Conservation (phyloP, 2,113 vertebrate genomes). For the Hippocampus abdominalis region DNA sequence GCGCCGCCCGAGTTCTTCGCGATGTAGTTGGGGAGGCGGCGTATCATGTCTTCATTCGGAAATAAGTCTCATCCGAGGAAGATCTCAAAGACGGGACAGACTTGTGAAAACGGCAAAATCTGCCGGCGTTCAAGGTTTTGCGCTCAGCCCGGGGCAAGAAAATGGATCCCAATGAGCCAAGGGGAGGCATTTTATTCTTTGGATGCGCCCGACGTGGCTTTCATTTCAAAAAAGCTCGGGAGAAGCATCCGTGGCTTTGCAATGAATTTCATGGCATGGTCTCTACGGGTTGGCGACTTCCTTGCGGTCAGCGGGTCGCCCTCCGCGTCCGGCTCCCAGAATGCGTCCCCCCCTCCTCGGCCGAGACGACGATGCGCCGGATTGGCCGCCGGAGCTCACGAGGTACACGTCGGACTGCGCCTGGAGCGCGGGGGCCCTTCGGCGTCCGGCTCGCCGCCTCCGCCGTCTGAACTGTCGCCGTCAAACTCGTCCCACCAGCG, state of each 20-base stretch:
- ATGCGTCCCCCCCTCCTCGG: neutral
- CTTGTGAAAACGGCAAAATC: too few relatives aligned
- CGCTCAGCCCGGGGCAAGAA: too few relatives aligned
- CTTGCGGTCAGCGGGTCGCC: neutral
- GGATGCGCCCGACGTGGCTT: too few relatives aligned
- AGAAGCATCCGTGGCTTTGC: neutral
- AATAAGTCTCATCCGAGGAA: too few relatives aligned
- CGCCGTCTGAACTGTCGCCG: slow-evolving; percentile 4
- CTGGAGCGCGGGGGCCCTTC: neutral
- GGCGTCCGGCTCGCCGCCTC: neutral
- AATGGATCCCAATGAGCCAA: neutral
- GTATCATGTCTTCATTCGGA: too few relatives aligned
- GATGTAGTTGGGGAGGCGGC: too few relatives aligned
- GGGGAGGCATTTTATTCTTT: neutral
- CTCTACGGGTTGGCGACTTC: neutral
- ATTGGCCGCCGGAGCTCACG: neutral
- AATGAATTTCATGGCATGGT: neutral
- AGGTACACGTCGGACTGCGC: neutral
- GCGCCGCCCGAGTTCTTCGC: too few relatives aligned
- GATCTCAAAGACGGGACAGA: too few relatives aligned
- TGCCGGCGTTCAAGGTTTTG: too few relatives aligned
- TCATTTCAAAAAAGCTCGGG: neutral
- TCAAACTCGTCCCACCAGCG: slow-evolving; percentile 6
- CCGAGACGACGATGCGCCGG: neutral
- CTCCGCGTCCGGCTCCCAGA: neutral